These are phyloP conservation scores for Labia minor DNA, from an alignment of 2,888 invertebrate species.

Conservation along the genomic window DNA sequence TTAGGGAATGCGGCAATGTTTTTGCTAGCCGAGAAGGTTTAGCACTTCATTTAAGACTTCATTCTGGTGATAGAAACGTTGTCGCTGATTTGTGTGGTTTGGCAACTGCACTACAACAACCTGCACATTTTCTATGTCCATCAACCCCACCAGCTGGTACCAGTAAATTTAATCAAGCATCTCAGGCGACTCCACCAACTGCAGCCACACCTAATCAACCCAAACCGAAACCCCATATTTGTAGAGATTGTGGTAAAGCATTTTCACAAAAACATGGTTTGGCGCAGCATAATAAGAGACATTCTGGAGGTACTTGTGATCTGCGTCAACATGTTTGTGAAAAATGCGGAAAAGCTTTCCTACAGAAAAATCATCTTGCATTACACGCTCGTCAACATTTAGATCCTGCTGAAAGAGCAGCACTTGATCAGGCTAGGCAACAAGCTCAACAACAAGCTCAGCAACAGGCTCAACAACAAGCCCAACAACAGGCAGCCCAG, in stretches of 20 bases:
- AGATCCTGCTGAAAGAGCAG: slow-evolving; percentile 36
- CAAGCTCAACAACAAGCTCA: slow-evolving; percentile 34
- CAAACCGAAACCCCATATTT: slow-evolving; percentile 65
- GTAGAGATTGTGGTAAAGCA: slow-evolving; percentile 67
- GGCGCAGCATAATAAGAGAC: slow-evolving; percentile 64
- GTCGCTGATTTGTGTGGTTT: slow-evolving; percentile 71
- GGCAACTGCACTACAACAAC: slow-evolving; percentile 59
- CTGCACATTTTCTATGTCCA: slow-evolving; percentile 27
- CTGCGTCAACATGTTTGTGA: slow-evolving; percentile 66
- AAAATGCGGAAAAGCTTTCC: slow-evolving; percentile 74
- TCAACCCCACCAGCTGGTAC: slow-evolving; percentile 16
- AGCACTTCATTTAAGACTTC: slow-evolving; percentile 65
- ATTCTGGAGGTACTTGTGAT: slow-evolving; percentile 56
- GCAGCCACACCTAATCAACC: slow-evolving; percentile 34
- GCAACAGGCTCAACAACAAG: slow-evolving; percentile 38
- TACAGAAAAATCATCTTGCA: slow-evolving; percentile 74
- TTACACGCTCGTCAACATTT: slow-evolving; percentile 71
- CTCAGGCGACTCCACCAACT: slow-evolving; percentile 22
- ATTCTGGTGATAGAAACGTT: slow-evolving; percentile 68
- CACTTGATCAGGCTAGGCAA: slow-evolving; percentile 19
- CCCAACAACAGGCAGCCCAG: slow-evolving; percentile 32
- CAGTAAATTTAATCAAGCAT: not conserved
- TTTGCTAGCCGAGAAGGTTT: slow-evolving; percentile 62
- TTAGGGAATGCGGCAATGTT: slow-evolving; percentile 51
- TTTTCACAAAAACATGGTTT: slow-evolving; percentile 75